phyloP scores from a whole-genome alignment of 2,797 vertebrate species.

The Neosilurus mollespiculum region DNA sequence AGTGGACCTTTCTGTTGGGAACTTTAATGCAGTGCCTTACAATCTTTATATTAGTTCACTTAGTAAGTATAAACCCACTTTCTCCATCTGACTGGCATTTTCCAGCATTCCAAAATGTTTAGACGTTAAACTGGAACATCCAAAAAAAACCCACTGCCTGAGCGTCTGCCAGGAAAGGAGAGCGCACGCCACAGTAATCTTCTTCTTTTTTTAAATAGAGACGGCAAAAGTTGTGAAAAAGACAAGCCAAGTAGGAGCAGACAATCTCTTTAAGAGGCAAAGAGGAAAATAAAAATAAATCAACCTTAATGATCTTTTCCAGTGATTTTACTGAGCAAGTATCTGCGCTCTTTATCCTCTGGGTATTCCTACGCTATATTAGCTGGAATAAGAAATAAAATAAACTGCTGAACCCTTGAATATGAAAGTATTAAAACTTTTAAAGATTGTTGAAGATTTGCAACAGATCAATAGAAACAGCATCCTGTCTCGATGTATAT shows the following conservation, averaged over 20 bases:
- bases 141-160: constrained; percentile 19
- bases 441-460: not conserved
- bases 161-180: constrained; percentile 28
- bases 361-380: not conserved
- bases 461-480: too few relatives aligned
- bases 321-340: constrained; percentile 28
- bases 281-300: constrained; percentile 33
- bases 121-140: constrained; percentile 28
- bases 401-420: not conserved
- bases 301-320: constrained; percentile 47
- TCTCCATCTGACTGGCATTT: constrained; percentile 22
- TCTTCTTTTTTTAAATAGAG: not conserved
- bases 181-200: constrained; percentile 20
- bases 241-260: constrained; percentile 28
- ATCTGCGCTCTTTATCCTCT: constrained; percentile 21
- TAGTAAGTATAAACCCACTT: not conserved
- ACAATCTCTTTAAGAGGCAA: not conserved
- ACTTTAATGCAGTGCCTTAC: too few relatives aligned
- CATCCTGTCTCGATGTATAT: too few relatives aligned
- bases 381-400: not conserved
- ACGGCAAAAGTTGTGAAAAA: constrained; percentile 21
- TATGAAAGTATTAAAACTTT: not conserved
- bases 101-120: constrained; percentile 33
- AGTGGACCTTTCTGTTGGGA: too few relatives aligned
- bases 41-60: not conserved